phyloP scores from a whole-genome alignment of 2,888 invertebrate genomes.

The Chromoteleia sp. region DNA sequence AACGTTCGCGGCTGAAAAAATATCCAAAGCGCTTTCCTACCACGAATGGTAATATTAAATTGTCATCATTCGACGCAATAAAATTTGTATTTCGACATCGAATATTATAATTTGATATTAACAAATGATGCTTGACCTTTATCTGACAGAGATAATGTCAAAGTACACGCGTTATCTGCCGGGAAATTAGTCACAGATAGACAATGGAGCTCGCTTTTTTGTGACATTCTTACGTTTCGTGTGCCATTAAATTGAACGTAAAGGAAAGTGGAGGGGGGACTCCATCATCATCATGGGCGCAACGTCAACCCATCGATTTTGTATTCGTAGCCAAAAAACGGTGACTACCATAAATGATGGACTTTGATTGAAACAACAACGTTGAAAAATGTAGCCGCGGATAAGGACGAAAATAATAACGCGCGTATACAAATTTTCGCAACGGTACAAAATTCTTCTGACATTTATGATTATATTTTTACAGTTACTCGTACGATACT shows the following conservation, averaged over 20 bases:
- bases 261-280: no score
- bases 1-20: not conserved
- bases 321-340: not conserved
- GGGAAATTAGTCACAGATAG: conserved; percentile 9
- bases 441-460: conserved; percentile 55
- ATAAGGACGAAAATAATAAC: conserved; percentile 37
- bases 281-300: no score
- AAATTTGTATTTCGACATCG: conserved; percentile 39
- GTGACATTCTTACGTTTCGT: not conserved
- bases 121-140: conserved; percentile 42
- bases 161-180: conserved; percentile 8
- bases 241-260: not conserved
- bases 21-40: not conserved
- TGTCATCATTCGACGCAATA: conserved; percentile 29
- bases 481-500: conserved; percentile 44
- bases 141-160: conserved; percentile 47
- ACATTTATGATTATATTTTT: conserved; percentile 53
- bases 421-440: conserved; percentile 34
- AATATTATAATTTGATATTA: conserved; percentile 45
- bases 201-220: conserved; percentile 12
- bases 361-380: conserved; percentile 11
- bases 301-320: no score
- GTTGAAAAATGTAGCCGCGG: not conserved
- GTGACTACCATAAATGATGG: not conserved
- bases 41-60: conserved; percentile 31